Percentiles rank a stretch among this genome's conserved stretches.
Conservation (phyloP, 2,888 invertebrate species). For the Perizoma flavofasciatum region DNA sequence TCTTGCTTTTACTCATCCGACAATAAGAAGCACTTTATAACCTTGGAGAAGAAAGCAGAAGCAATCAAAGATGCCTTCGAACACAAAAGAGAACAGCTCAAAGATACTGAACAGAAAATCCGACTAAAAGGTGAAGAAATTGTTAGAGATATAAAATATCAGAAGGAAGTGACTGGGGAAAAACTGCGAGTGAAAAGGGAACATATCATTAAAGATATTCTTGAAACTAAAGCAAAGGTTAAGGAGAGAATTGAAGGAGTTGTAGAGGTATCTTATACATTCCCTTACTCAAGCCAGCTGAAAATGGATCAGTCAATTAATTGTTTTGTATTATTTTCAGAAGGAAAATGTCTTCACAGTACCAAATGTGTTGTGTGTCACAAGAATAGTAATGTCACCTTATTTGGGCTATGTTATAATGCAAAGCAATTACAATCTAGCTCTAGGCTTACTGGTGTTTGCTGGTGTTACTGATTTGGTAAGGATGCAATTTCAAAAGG, state of each 20-base stretch:
- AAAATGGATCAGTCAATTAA: background rate
- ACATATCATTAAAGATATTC: slow-evolving; percentile 87
- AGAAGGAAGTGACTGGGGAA: slow-evolving; percentile 71
- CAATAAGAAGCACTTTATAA: slow-evolving; percentile 67
- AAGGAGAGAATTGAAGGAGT: slow-evolving; percentile 89
- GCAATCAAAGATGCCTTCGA: slow-evolving; percentile 84
- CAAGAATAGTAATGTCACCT: slow-evolving; percentile 94
- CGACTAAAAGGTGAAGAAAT: slow-evolving; percentile 70
- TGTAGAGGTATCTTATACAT: slow-evolving; percentile 83
- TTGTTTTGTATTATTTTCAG: slow-evolving; percentile 52
- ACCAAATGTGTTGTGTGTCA: slow-evolving; percentile 95
- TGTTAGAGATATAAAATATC: slow-evolving; percentile 73
- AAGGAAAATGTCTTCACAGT: slow-evolving; percentile 96
- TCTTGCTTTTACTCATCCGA: slow-evolving; percentile 66
- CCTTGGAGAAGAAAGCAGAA: slow-evolving; percentile 75
- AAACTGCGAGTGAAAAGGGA: slow-evolving; percentile 84
- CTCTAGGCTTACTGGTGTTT: slow-evolving; percentile 91
- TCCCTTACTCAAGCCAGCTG: background rate
- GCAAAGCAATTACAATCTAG: slow-evolving; percentile 90
- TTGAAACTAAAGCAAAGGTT: slow-evolving; percentile 88
- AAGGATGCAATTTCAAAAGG: slow-evolving; percentile 49
- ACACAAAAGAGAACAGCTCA: slow-evolving; percentile 85
- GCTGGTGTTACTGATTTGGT: slow-evolving; percentile 97
- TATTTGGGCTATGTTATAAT: slow-evolving; percentile 95
- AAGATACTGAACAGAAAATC: slow-evolving; percentile 82